Evolutionary conservation across 2,797 vertebrate genomes (phyloP).

Genomic region (Spatula versicolor): DNA sequence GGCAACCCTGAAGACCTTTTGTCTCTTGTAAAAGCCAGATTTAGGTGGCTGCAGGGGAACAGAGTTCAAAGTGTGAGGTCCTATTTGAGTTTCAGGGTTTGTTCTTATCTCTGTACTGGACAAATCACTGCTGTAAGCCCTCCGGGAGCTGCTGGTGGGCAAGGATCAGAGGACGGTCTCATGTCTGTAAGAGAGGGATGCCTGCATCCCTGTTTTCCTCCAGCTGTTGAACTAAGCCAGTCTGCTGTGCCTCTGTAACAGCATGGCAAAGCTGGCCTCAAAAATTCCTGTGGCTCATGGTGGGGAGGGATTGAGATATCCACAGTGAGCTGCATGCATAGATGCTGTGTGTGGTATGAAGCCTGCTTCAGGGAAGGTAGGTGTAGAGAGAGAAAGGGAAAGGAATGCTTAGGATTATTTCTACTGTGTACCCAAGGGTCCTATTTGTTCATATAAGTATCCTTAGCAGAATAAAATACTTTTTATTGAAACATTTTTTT

Average conservation of each 20-base stretch:
- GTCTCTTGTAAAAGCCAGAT: background rate
- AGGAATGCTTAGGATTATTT: conserved; percentile 26
- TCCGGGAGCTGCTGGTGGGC: background rate
- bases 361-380: conserved; percentile 16
- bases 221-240: background rate
- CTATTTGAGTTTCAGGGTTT: background rate
- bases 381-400: background rate
- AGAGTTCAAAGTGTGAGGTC: background rate
- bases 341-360: background rate
- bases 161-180: background rate
- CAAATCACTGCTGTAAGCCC: background rate
- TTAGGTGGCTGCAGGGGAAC: background rate
- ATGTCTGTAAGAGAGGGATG: rapidly evolving
- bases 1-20: background rate
- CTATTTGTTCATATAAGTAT: conserved; percentile 50
- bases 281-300: background rate
- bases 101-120: background rate
- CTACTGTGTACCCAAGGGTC: conserved; percentile 17
- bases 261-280: background rate
- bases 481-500: conserved; percentile 46
- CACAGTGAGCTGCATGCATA: rapidly evolving
- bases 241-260: background rate
- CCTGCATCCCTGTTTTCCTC: background rate
- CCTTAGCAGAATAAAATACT: conserved; percentile 25
- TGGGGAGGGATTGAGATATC: rapidly evolving